Base-by-base conservation (phyloP, 2,113 vertebrate species). In the Periophthalmodon schlosseri region DNA sequence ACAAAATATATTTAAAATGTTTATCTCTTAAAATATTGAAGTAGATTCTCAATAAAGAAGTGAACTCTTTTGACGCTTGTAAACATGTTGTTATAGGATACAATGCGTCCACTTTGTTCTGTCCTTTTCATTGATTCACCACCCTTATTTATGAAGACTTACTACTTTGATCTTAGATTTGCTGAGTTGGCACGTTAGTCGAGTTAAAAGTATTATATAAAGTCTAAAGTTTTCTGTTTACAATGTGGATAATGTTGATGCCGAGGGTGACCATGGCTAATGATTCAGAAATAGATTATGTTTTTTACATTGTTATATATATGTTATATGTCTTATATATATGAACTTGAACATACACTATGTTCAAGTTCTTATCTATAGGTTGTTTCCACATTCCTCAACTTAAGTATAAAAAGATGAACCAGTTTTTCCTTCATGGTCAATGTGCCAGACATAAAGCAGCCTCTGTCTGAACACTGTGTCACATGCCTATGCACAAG, bases 401-500 rank as follows among this genome's bases (percentile, higher is more conserved):
- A 10, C 52, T 56, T 11, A 56, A 56, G 52, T n/a, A 9, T 21
- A 10, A 21, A n/a, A 21, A 56, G 52, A 56, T 56, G 20, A 21
- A n/a, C 57, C 28, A 63, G 63, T 65, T 65, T 39, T 20, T 36
- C 15, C 18, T 65, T 39, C 63, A 65, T n/a, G 34, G 63, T 65
- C 2, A 65, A 65, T 65, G 7, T 65, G 33, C 9, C 3, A 16
- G 63, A 34, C 34, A 65, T 65, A 65, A 65, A 65, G 63, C 34
- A n/a, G 34, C 63, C 10, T 65, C 63, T 65, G 63, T 65, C 33
- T 36, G 34, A 36, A n/a, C 33, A 65, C 57, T 65, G 61, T 33
- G 33, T 39, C 63, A 65, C 63, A 65, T 65, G 63, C 11, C 63
- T n/a, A 5, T 39, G 34, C n/a, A 56, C 52, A 65, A 36, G 16